phyloP scores from a whole-genome alignment of 2,888 invertebrate genomes.

The Drosophila pegasa region DNA sequence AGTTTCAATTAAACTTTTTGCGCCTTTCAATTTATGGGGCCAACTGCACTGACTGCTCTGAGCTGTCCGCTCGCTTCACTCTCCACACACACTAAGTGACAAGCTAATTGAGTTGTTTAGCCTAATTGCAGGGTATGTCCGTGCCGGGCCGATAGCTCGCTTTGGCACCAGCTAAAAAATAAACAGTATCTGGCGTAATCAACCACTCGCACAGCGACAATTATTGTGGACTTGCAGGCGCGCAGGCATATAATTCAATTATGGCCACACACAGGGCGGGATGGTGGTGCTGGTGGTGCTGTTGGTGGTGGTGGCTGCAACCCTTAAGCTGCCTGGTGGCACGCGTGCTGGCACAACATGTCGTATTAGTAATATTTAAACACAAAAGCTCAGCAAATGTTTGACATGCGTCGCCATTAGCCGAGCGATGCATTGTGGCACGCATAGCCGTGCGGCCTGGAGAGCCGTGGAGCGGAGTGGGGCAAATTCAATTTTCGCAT shows the following conservation, averaged over 20 bases:
- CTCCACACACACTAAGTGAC: not conserved
- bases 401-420: conserved; percentile 78
- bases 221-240: conserved; percentile 33
- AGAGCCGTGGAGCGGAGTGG: no score
- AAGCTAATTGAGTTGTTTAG: conserved; percentile 16
- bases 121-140: conserved; percentile 1
- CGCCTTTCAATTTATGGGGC: conserved; percentile 52
- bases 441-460: conserved; percentile 37
- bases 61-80: not conserved
- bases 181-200: conserved; percentile 52
- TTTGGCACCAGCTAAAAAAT: conserved; percentile 51
- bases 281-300: not conserved
- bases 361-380: conserved; percentile 81
- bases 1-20: conserved; percentile 77
- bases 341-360: conserved; percentile 76
- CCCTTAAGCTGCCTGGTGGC: conserved; percentile 47
- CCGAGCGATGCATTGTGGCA: conserved; percentile 73
- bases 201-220: conserved; percentile 23
- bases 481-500: conserved; percentile 72
- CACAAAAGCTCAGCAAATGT: conserved; percentile 79
- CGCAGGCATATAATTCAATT: conserved; percentile 73
- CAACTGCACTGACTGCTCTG: not conserved
- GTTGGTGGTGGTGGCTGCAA: not conserved
- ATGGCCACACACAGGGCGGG: conserved; percentile 51
- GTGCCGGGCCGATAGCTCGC: not conserved